Conservation (phyloP, 2,888 invertebrate genomes). For the Trachelus iudaicus region DNA sequence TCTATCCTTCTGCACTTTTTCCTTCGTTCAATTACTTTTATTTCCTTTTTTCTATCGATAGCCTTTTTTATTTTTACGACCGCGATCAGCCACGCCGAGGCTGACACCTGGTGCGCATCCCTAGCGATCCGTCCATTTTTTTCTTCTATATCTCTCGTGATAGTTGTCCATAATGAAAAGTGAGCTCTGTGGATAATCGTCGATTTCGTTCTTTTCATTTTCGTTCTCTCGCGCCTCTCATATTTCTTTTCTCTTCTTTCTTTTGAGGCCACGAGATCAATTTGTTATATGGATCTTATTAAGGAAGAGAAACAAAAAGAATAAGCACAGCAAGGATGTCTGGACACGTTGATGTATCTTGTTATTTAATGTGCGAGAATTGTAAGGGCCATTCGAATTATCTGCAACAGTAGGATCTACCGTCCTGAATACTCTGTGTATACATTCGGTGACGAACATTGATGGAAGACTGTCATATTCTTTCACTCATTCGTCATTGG, state of each 20-base stretch:
- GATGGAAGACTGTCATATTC: neutral
- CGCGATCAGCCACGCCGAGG: neutral
- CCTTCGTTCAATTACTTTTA: neutral
- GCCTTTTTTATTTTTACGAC: constrained; percentile 11
- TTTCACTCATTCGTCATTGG: neutral
- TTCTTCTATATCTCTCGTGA: neutral
- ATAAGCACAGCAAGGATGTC: neutral
- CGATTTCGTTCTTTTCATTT: neutral
- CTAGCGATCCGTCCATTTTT: neutral
- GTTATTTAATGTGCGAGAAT: neutral
- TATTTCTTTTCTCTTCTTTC: neutral
- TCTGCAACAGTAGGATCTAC: neutral
- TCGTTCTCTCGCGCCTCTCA: neutral
- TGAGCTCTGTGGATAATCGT: neutral
- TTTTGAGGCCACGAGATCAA: neutral
- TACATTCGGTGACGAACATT: neutral
- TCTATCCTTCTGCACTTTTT: neutral
- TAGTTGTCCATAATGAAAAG: neutral
- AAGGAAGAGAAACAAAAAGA: neutral
- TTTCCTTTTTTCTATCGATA: constrained; percentile 17
- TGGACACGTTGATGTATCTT: neutral
- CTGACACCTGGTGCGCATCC: neutral
- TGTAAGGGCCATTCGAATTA: neutral
- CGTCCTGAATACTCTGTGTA: neutral
- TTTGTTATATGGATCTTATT: neutral